Evolutionary conservation across 2,113 vertebrate genomes (phyloP), one percentile per base, ranked within the genome.

Genomic region (Elachura formosa): DNA sequence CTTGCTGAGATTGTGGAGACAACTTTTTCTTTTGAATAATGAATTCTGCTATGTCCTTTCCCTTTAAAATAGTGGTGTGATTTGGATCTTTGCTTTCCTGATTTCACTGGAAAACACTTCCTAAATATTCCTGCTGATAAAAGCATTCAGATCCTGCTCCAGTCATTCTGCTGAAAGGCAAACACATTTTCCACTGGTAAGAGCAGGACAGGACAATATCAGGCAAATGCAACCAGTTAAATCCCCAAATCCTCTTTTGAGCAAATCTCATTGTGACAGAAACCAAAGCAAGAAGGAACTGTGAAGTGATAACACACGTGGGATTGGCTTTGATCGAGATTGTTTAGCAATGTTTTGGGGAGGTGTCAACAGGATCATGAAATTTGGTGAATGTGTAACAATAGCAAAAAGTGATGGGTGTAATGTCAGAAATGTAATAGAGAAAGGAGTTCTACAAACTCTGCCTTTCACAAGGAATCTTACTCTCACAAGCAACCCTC

Each of bases 381-480:
- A 69, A 81, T 49, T 41, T 7, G 24, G 38, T 56, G 38, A 75
- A 56, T 5, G 55, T 1, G 3, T 75, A 76, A 85, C 56, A 90
- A 88, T 1, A 83, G 82, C 72, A 93, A 85, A 49, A 84, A 68
- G n/a, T 25, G 64, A 87, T 62, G 83, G 46, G 43, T 58, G 15
- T 17, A 62, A 17, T 22, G 25, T 74, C 63, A 74, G 51, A 83
- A 68, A 64, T 36, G 74, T 34, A 67, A 93, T 23, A 52, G 2
- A 83, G 43, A 66, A 87, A 87, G 26, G 51, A 73, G 15, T 91
- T 92, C 28, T 89, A 85, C 46, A 78, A 95, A 84, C 59, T 79
- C 59, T 88, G 86, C 84, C 87, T 94, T 94, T 95, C 84, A 89
- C 74, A 85, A 88, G 56, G 67, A 83, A 86, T 93, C 63, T 88